A percentile compares a stretch with the other conserved stretches of the same genome.
Conservation (phyloP, 1,140 invertebrate species). For the Zophobas morio region DNA sequence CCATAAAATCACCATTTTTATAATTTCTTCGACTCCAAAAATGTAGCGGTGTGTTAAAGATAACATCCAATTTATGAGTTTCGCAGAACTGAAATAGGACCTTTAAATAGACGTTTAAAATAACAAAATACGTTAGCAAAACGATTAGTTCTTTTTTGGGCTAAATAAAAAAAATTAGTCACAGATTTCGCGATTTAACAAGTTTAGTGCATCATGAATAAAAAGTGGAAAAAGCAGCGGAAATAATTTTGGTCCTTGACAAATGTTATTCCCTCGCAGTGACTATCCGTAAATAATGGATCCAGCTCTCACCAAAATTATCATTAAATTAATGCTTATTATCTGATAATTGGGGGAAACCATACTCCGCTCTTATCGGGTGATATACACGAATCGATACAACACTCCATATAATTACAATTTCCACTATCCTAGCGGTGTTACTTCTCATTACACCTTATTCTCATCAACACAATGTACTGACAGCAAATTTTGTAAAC, state of each 20-base stretch:
- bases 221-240: too few relatives aligned
- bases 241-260: too few relatives aligned
- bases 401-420: slow-evolving; percentile 20
- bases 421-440: background rate
- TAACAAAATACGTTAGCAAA: too few relatives aligned
- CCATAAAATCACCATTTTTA: background rate
- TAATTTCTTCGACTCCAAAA: background rate
- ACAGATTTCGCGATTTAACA: too few relatives aligned
- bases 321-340: slow-evolving; percentile 25
- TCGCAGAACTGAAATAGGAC: background rate
- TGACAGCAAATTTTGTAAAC: slow-evolving; percentile 15
- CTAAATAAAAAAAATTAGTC: too few relatives aligned
- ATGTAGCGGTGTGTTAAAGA: slow-evolving; percentile 3
- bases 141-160: too few relatives aligned
- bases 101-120: too few relatives aligned
- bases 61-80: background rate
- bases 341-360: slow-evolving; percentile 34
- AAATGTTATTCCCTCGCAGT: too few relatives aligned
- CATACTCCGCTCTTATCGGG: background rate
- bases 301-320: slow-evolving; percentile 6
- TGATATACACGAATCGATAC: slow-evolving; percentile 29
- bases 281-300: slow-evolving; percentile 1
- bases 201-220: too few relatives aligned
- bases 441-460: slow-evolving; percentile 17
- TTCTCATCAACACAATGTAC: background rate